Base-by-base conservation (phyloP, 2,113 vertebrate genomes). In the Montifringilla adamsi region DNA sequence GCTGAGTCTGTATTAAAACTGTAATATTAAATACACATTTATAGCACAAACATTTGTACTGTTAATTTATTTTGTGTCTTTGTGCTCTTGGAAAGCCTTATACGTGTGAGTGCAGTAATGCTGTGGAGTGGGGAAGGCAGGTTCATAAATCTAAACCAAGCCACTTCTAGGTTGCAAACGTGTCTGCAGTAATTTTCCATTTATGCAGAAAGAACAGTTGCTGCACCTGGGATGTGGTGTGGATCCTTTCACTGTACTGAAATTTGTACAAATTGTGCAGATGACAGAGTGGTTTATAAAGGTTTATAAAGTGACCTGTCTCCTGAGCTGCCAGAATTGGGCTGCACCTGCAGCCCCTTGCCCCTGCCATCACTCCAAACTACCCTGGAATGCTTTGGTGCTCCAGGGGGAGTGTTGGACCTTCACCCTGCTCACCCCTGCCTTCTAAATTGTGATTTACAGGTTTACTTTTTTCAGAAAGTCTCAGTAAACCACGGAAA, bases 341-440 rank as follows among this genome's bases (percentile, higher is more conserved):
- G 7, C 52, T 52, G 72, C 94, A 90, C 87, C 92, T 96, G 90
- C 83, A 84, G 87, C 52, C 86, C 67, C 50, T 33, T 64, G 79
- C 35, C 90, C 95, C 56, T 70, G 60, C 91, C 21, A 30, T 89
- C 90, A 86, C 76, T 88, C 83, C 60, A 59, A 33, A 13, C 66
- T 63, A 15, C 43, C 43, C 84, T 23, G 87, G 82, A 89, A 87
- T 83, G 79, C 68, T 50, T 33, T 5, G 9, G 55, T 33, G 83
- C 80, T 74, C 43, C 58, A 24, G 43, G 0, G 50, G 79, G 87
- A 95, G 52, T 9, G 35, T 55, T 86, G 60, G 7, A 88, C 67
- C 90, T 90, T 95, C 82, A 84, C 79, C 82, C 27, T 11, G 58
- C 69, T 83, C 79, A 59, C 79, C 75, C 33, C 60, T 72, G 56